Conservation (phyloP, 1,140 invertebrate species). For the Tribolium madens region DNA sequence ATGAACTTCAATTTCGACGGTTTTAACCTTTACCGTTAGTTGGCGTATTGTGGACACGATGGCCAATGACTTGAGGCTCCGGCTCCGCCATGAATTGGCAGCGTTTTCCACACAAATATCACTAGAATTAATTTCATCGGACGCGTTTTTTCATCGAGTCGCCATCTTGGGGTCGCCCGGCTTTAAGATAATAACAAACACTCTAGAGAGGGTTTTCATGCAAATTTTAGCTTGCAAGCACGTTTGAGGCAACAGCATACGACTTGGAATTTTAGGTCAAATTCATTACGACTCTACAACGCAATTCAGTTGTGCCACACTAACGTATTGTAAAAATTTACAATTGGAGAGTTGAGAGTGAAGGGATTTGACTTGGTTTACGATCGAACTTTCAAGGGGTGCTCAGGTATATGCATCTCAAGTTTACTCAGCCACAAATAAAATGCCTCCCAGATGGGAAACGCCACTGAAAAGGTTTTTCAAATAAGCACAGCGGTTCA, state of each 20-base stretch:
- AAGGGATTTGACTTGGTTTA: neutral
- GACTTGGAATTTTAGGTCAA: no score
- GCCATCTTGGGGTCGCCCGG: neutral
- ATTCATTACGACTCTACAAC: no score
- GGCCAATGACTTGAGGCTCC: constrained; percentile 17
- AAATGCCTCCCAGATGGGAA: neutral
- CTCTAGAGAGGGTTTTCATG: no score
- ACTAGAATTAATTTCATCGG: neutral
- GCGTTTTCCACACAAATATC: neutral
- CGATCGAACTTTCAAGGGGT: neutral
- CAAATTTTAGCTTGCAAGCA: no score
- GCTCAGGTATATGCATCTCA: neutral
- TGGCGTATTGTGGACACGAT: constrained; percentile 22
- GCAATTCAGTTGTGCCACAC: no score
- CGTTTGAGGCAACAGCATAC: no score
- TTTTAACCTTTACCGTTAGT: constrained; percentile 32
- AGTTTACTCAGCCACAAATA: neutral
- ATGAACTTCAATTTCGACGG: constrained; percentile 39
- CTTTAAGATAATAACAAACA: neutral
- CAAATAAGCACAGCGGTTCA: no score
- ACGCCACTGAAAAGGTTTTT: neutral
- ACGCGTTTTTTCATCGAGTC: neutral
- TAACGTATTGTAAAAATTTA: no score
- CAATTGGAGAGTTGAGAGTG: neutral
- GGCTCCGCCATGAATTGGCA: neutral